Conservation (phyloP, 2,797 vertebrate genomes). For the Sylvilagus floridanus region DNA sequence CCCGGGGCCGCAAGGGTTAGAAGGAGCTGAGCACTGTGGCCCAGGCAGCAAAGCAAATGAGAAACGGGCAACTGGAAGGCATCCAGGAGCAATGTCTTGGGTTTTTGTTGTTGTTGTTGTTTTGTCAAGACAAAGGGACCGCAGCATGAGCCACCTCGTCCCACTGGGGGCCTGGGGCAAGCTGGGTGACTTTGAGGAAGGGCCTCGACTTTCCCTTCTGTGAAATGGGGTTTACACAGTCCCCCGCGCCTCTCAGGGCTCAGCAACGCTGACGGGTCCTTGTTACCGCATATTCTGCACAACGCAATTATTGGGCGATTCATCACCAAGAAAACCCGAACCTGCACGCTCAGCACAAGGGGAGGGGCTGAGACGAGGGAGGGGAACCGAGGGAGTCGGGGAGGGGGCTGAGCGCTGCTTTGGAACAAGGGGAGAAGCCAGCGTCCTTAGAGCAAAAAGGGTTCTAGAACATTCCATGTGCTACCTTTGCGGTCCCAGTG, state of each 20-base stretch:
- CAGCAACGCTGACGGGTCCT: not conserved
- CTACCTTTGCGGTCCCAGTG: not conserved
- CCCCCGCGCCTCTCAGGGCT: not conserved
- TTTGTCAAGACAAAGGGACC: too few relatives aligned
- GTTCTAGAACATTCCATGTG: not conserved
- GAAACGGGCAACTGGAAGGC: not conserved
- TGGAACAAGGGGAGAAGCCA: not conserved
- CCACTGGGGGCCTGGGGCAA: not conserved
- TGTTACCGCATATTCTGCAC: fast-evolving
- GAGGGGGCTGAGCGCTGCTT: not conserved
- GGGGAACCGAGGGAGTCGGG: not conserved
- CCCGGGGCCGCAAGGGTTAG: not conserved
- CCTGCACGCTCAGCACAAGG: not conserved
- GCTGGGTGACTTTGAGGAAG: not conserved
- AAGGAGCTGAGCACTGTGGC: not conserved
- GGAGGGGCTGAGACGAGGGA: not conserved
- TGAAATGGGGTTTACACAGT: not conserved
- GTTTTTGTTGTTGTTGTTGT: too few relatives aligned
- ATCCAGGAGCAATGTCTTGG: not conserved
- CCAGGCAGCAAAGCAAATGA: not conserved
- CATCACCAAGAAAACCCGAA: not conserved
- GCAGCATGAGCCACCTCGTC: not conserved
- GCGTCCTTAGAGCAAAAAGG: not conserved
- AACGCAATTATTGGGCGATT: not conserved
- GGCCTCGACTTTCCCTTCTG: not conserved